Conservation (phyloP, 1,140 invertebrate genomes). For the Steinernema khuongi region DNA sequence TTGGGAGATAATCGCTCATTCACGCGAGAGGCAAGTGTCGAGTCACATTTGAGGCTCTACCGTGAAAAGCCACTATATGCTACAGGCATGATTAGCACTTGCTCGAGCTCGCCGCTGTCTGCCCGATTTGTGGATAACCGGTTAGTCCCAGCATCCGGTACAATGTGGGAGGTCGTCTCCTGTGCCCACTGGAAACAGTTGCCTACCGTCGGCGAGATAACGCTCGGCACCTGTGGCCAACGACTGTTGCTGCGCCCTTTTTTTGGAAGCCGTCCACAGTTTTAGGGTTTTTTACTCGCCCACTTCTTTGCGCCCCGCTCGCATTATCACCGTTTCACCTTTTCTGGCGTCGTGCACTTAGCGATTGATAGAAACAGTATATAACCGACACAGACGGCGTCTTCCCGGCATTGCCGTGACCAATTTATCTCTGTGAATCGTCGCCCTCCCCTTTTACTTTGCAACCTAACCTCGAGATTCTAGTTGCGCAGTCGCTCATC, state of each 20-base stretch:
- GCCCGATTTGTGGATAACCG: too few species aligned
- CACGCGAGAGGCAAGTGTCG: too few species aligned
- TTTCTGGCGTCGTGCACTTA: slow-evolving; percentile 2
- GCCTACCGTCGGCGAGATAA: not conserved
- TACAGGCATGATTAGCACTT: too few species aligned
- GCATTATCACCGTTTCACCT: not conserved
- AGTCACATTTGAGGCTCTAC: too few species aligned
- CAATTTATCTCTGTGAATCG: not conserved
- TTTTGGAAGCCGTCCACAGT: not conserved
- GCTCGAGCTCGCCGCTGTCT: too few species aligned
- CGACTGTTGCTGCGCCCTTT: not conserved
- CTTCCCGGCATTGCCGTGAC: not conserved
- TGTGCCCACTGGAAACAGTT: too few species aligned
- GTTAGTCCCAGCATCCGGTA: too few species aligned
- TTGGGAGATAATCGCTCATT: too few species aligned
- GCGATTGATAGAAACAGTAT: slow-evolving; percentile 14
- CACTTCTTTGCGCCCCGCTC: not conserved
- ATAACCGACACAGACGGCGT: not conserved
- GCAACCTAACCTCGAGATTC: not conserved
- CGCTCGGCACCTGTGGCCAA: not conserved
- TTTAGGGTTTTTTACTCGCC: not conserved
- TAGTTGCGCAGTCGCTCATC: not conserved
- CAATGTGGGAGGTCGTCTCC: too few species aligned
- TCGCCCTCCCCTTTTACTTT: not conserved
- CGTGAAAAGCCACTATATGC: too few species aligned